These are phyloP conservation scores for Heliconius himera DNA, from an alignment of 1,140 invertebrate species.

Conservation along the genomic window DNA sequence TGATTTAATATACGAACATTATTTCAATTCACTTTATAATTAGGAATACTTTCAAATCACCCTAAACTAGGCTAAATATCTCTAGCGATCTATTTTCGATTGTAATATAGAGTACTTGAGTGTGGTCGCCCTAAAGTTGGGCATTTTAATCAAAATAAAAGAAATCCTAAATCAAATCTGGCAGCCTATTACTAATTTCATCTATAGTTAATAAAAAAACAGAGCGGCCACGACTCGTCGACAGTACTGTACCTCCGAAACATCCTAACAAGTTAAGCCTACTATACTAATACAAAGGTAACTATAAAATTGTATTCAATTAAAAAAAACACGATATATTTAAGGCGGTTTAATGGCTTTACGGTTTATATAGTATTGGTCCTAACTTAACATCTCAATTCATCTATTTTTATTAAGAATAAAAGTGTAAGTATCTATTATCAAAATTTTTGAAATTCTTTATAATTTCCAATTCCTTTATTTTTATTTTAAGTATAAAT, in stretches of 20 bases:
- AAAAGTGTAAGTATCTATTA: constrained; percentile 1
- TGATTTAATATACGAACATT: not conserved
- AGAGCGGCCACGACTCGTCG: no score
- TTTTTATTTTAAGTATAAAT: not conserved
- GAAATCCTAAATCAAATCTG: no score
- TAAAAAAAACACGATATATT: constrained; percentile 17
- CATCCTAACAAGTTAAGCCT: no score
- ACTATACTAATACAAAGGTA: constrained; percentile 2
- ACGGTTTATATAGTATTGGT: constrained; percentile 14
- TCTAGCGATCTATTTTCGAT: not conserved
- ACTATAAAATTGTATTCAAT: constrained; percentile 8
- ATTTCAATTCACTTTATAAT: not conserved
- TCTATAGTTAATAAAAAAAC: no score
- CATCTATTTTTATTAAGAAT: constrained; percentile 12
- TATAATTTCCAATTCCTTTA: constrained; percentile 4
- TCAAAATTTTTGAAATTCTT: not conserved
- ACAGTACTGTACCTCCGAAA: no score
- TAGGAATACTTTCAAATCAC: not conserved
- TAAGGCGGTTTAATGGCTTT: constrained; percentile 21
- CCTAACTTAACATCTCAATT: constrained; percentile 18
- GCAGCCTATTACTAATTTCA: no score
- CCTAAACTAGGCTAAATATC: not conserved
- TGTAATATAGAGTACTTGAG: not conserved
- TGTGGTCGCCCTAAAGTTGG: no score
- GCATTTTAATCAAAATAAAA: no score